Percentiles rank a stretch among this genome's conserved stretches.
Evolutionary conservation across 2,888 invertebrate genomes (phyloP).

Genomic region (Chelonus formosanus): DNA sequence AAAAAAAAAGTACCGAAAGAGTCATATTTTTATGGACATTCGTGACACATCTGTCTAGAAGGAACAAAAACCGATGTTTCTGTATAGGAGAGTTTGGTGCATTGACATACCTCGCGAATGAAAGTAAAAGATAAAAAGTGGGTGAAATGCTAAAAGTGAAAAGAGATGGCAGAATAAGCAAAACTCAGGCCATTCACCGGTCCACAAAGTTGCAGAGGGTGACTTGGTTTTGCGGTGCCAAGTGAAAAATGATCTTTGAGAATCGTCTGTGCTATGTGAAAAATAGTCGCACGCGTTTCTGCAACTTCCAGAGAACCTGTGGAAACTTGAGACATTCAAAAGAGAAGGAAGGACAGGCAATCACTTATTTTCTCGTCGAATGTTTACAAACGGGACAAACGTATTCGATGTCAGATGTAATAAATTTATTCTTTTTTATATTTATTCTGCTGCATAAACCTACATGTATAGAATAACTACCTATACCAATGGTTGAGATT

Average conservation of each 20-base stretch:
- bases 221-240: constrained; percentile 34
- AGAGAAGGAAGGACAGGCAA: not conserved
- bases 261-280: constrained; percentile 42
- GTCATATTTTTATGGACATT: too few relatives aligned
- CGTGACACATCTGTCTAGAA: too few relatives aligned
- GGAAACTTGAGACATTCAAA: not conserved
- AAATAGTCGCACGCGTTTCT: constrained; percentile 43
- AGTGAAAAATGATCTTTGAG: constrained; percentile 41
- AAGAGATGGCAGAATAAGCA: constrained; percentile 6
- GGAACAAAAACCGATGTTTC: too few relatives aligned
- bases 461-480: not conserved
- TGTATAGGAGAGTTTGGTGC: too few relatives aligned
- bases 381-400: not conserved
- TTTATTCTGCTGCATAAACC: not conserved
- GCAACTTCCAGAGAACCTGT: constrained; percentile 9
- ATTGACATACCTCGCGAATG: too few relatives aligned
- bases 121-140: not conserved
- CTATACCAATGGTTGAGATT: not conserved
- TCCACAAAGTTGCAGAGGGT: constrained; percentile 33
- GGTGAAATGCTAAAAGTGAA: constrained; percentile 1
- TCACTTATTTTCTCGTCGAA: constrained; percentile 8
- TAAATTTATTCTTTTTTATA: constrained; percentile 7
- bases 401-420: not conserved
- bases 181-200: constrained; percentile 39
- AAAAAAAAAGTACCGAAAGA: too few relatives aligned